Percentiles rank a stretch among this genome's conserved stretches.
Evolutionary conservation across 2,113 vertebrate species (phyloP).

Genomic region (Sminthopsis crassicaudata): DNA sequence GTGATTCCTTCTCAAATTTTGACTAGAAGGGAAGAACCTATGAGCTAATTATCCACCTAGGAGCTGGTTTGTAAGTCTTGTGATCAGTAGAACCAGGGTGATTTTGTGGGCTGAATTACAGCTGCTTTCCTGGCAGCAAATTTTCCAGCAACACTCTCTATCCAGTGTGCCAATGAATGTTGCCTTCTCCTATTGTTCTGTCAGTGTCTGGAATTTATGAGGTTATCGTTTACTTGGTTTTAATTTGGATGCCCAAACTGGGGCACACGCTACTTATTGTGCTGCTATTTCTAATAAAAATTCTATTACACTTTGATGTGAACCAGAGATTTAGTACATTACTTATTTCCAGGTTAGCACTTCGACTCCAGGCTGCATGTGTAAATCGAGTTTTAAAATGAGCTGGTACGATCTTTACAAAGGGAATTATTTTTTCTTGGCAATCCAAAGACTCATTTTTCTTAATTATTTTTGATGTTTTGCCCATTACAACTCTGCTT

Average conservation of each 20-base stretch:
- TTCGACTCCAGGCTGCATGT: background rate
- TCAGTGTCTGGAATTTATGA: background rate
- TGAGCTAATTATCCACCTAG: background rate
- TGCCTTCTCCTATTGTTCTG: background rate
- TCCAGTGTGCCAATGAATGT: background rate
- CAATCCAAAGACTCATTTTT: constrained; percentile 34
- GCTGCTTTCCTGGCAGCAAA: background rate
- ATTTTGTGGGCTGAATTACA: constrained; percentile 10
- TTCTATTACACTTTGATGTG: constrained; percentile 24
- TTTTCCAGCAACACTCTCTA: background rate
- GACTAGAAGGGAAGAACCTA: background rate
- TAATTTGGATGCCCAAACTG: constrained; percentile 51
- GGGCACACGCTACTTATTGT: constrained; percentile 42
- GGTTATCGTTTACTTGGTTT: constrained; percentile 45
- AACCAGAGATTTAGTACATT: constrained; percentile 36
- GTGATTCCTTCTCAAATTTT: background rate
- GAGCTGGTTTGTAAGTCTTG: background rate
- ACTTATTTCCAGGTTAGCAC: constrained; percentile 13
- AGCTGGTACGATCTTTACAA: constrained; percentile 38
- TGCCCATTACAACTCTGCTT: constrained; percentile 28
- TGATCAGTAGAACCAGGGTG: background rate
- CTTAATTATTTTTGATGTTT: constrained; percentile 47
- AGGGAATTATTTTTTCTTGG: constrained; percentile 51
- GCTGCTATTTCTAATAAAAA: constrained; percentile 41
- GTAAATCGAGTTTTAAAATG: constrained; percentile 55